Conservation (phyloP, 1,140 invertebrate genomes). For the Gyrodactylus bullatarudis region DNA sequence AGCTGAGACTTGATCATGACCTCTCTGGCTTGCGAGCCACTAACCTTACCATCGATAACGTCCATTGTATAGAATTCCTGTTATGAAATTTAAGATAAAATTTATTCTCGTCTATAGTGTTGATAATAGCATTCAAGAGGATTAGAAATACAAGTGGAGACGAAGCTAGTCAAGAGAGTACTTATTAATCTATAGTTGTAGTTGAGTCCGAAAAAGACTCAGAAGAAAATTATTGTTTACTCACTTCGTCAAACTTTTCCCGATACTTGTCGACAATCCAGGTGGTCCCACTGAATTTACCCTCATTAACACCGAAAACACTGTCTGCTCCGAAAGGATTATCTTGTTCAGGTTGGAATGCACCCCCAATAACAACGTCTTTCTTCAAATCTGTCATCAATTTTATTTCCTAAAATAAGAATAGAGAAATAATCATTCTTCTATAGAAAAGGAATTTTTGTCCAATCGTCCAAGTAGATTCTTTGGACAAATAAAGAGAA, state of each 20-base stretch:
- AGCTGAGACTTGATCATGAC: constrained; percentile 92
- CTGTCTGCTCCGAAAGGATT: constrained; percentile 78
- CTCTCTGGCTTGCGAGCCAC: constrained; percentile 53
- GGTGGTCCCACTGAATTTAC: constrained; percentile 48
- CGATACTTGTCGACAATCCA: constrained; percentile 79
- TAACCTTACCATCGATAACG: constrained; percentile 53
- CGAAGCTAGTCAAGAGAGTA: no score
- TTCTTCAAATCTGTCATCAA: background rate
- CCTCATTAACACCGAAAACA: constrained; percentile 80
- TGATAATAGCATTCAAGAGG: no score
- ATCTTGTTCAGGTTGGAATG: constrained; percentile 40
- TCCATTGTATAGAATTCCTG: background rate
- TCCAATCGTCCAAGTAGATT: no score
- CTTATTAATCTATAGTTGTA: no score
- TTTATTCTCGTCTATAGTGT: no score
- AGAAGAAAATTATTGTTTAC: background rate
- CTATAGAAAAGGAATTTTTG: no score
- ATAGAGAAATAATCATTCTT: background rate
- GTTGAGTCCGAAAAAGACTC: no score
- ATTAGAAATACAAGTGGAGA: no score
- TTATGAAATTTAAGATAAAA: no score
- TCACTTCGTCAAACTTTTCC: constrained; percentile 43
- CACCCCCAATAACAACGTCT: constrained; percentile 15
- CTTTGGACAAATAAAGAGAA: no score
- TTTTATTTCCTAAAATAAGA: background rate